phyloP scores from a whole-genome alignment of 2,113 vertebrate genomes.

The Acanthisitta chloris region DNA sequence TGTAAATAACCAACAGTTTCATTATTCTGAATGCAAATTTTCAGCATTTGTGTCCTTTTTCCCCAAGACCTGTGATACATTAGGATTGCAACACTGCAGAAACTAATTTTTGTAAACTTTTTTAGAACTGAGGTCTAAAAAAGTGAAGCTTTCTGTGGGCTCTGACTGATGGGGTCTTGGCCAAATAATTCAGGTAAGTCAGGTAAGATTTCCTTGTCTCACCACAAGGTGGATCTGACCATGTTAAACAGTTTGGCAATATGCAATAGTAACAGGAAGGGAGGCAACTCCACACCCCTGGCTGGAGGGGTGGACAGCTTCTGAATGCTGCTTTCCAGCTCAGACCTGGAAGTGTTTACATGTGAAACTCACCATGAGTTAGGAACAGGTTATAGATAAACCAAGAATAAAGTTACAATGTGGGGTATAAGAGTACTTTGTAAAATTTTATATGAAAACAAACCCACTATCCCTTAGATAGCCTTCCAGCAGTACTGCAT shows the following conservation, averaged over 20 bases:
- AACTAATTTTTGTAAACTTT: not conserved
- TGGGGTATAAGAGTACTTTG: not conserved
- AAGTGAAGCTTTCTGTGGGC: not conserved
- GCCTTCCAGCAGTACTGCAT: not conserved
- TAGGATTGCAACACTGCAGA: not conserved
- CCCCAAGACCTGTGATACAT: not conserved
- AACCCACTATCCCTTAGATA: not conserved
- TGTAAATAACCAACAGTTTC: not conserved
- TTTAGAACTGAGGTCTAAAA: not conserved
- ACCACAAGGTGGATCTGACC: not conserved
- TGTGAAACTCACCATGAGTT: not conserved
- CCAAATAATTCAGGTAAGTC: not conserved
- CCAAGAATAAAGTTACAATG: not conserved
- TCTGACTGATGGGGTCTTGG: not conserved
- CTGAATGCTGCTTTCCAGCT: not conserved
- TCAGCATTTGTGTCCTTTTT: not conserved
- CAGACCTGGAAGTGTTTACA: not conserved
- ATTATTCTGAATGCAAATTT: not conserved
- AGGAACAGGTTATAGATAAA: not conserved
- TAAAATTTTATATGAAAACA: not conserved
- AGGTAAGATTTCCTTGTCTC: not conserved
- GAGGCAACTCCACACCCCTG: not conserved
- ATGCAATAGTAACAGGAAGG: accelerated
- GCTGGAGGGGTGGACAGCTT: not conserved
- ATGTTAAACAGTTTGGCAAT: not conserved